These are phyloP conservation scores for Griposia aprilina DNA, from an alignment of 2,888 invertebrate genomes.

Conservation along the genomic window DNA sequence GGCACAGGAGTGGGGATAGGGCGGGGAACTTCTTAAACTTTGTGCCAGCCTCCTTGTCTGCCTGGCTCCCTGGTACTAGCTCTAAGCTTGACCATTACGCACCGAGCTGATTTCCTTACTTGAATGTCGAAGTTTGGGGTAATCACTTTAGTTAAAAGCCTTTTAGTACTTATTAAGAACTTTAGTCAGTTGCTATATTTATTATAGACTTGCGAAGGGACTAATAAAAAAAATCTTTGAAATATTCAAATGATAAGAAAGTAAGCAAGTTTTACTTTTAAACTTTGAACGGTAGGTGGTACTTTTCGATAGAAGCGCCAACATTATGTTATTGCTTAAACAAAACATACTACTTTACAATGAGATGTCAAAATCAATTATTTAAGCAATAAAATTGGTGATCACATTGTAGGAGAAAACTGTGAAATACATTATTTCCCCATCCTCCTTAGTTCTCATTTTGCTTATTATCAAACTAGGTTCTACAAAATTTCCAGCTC, in stretches of 20 bases:
- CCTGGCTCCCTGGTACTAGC: conserved; percentile 34
- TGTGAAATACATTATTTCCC: too few species aligned
- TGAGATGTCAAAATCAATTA: too few species aligned
- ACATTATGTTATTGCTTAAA: too few species aligned
- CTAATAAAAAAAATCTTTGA: background rate
- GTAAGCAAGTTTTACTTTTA: background rate
- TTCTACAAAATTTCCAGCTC: background rate
- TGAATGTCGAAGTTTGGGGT: conserved; percentile 40
- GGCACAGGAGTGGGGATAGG: conserved; percentile 31
- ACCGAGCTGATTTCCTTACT: conserved; percentile 33
- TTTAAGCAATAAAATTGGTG: too few species aligned
- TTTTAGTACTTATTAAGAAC: conserved; percentile 25
- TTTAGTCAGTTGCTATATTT: conserved; percentile 5
- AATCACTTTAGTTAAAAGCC: conserved; percentile 39
- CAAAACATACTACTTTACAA: too few species aligned
- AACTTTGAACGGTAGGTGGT: background rate
- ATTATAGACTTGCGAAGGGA: background rate
- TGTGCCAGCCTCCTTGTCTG: background rate
- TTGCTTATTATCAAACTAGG: too few species aligned
- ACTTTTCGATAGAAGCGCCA: background rate
- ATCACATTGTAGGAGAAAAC: background rate
- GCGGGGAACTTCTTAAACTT: conserved; percentile 37
- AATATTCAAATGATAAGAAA: background rate
- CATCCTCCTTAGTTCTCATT: too few species aligned
- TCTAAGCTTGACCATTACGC: conserved; percentile 46